phyloP scores from a whole-genome alignment of 2,797 vertebrate species.

The Pseudochaenichthys georgianus region DNA sequence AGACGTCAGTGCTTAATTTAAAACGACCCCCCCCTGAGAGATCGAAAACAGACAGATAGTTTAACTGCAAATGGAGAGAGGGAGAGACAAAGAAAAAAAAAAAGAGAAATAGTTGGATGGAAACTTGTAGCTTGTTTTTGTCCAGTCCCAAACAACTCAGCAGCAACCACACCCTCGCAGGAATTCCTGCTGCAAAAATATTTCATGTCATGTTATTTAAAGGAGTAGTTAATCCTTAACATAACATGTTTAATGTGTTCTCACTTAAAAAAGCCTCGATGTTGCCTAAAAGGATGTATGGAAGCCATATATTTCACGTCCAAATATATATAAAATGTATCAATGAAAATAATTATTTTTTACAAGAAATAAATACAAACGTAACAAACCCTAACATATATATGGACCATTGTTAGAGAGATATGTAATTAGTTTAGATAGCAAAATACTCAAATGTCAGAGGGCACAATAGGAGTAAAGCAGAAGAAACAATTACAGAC shows the following conservation, averaged over 20 bases:
- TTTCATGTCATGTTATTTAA: conserved; percentile 64
- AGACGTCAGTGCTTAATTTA: conserved; percentile 56
- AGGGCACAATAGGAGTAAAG: neutral
- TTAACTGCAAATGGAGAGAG: conserved; percentile 31
- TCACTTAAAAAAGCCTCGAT: neutral
- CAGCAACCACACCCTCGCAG: conserved; percentile 78
- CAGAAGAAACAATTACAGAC: conserved; percentile 1
- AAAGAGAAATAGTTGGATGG: conserved; percentile 40
- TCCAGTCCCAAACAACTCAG: conserved; percentile 65
- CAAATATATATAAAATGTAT: neutral
- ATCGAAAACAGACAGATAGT: conserved; percentile 56
- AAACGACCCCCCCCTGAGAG: conserved; percentile 56
- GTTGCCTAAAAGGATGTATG: conserved; percentile 1
- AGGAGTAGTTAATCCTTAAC: conserved; percentile 36
- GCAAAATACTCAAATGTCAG: neutral
- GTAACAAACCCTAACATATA: neutral
- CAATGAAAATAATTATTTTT: neutral
- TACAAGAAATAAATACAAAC: neutral
- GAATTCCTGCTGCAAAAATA: conserved; percentile 75
- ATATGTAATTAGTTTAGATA: neutral
- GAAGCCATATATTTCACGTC: neutral
- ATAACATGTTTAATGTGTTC: conserved; percentile 23
- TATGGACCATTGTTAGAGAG: neutral
- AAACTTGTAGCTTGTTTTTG: conserved; percentile 76
- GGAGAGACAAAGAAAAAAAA: conserved; percentile 41